A percentile compares a stretch with the other conserved stretches of the same genome.
Evolutionary conservation across 2,888 invertebrate species (phyloP).

Genomic region (Amblyteles armatorius): DNA sequence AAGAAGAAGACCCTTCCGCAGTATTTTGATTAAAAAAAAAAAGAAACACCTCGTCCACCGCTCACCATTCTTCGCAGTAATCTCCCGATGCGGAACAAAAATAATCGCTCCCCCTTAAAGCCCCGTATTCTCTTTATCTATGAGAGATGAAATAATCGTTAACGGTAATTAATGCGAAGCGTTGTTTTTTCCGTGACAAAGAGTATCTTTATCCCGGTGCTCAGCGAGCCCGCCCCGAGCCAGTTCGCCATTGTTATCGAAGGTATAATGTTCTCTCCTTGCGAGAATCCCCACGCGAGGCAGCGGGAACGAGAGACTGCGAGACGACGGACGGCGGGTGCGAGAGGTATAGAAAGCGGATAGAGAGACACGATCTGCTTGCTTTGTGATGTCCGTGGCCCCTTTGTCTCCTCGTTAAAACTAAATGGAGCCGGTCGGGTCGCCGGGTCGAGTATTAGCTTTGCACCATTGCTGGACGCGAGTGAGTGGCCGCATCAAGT

Average conservation of each 20-base stretch:
- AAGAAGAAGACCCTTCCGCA: neutral
- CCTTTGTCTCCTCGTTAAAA: conserved; percentile 77
- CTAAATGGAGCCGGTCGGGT: conserved; percentile 69
- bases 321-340: neutral
- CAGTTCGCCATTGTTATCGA: conserved; percentile 52
- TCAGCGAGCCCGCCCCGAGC: conserved; percentile 17
- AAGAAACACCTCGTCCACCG: neutral
- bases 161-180: conserved; percentile 47
- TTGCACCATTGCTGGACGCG: conserved; percentile 67
- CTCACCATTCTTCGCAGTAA: conserved; percentile 6
- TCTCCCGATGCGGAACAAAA: conserved; percentile 30
- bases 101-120: neutral
- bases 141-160: conserved; percentile 33
- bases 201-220: conserved; percentile 12
- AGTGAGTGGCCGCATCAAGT: conserved; percentile 68
- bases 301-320: conserved; percentile 35
- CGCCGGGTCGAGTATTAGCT: conserved; percentile 69
- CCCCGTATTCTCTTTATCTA: conserved; percentile 9
- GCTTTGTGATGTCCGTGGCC: conserved; percentile 67
- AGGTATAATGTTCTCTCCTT: conserved; percentile 40
- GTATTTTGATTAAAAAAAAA: conserved; percentile 6
- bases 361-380: conserved; percentile 56
- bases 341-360: conserved; percentile 22
- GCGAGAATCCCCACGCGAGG: conserved; percentile 14
- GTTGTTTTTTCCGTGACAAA: conserved; percentile 43